Conservation (phyloP, 2,113 vertebrate genomes). For the Chitala chitala region DNA sequence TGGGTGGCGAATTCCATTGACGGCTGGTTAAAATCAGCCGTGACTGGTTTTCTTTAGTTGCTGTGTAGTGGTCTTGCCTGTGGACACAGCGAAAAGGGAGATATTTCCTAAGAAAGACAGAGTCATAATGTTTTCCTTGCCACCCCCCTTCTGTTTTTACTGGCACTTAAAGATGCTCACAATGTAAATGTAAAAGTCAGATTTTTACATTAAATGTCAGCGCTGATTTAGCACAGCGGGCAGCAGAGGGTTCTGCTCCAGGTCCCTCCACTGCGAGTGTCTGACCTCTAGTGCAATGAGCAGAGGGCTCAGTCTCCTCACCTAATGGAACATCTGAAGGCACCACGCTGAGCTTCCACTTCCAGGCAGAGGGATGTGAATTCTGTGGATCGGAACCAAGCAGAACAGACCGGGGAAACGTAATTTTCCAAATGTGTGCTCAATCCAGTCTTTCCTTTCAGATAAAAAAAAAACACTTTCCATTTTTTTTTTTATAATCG, state of each 20-base stretch:
- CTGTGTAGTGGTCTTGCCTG: not conserved
- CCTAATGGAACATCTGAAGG: constrained; percentile 38
- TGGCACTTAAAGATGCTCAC: not conserved
- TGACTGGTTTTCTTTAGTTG: not conserved
- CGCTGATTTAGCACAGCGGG: constrained; percentile 7
- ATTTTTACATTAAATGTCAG: not conserved
- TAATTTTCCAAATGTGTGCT: constrained; percentile 42
- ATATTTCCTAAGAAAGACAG: not conserved
- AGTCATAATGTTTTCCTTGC: not conserved
- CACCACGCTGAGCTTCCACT: constrained; percentile 47
- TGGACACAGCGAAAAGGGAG: not conserved
- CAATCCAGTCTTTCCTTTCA: constrained; percentile 20
- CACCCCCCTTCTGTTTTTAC: not conserved
- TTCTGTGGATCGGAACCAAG: constrained; percentile 36
- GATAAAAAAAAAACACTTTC: not conserved
- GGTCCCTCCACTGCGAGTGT: not conserved
- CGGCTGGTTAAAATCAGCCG: too few species aligned
- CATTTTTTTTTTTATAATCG: constrained; percentile 6
- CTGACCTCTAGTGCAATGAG: constrained; percentile 43
- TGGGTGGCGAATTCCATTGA: too few species aligned
- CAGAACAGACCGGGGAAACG: constrained; percentile 28
- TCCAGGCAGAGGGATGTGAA: constrained; percentile 45
- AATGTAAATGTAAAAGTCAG: constrained; percentile 4
- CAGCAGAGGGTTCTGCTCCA: not conserved
- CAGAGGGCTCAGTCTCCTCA: constrained; percentile 47